A percentile compares a stretch with the other conserved stretches of the same genome.
Evolutionary conservation across 2,113 vertebrate species (phyloP).

Genomic region (Excalfactoria chinensis): DNA sequence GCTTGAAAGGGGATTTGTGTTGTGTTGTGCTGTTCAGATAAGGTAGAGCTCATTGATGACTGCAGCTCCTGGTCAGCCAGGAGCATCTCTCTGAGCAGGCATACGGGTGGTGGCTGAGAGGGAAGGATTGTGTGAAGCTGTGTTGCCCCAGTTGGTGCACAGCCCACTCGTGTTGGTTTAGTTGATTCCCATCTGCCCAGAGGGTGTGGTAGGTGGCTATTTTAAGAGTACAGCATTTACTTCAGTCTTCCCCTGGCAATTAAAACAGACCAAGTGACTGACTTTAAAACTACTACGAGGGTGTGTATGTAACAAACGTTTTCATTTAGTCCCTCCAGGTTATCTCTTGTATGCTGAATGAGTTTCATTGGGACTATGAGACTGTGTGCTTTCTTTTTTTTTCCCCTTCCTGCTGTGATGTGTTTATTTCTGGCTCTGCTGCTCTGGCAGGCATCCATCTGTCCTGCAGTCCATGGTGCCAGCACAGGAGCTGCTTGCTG

Average conservation of each 20-base stretch:
- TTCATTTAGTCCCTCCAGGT: constrained; percentile 21
- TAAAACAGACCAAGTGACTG: not conserved
- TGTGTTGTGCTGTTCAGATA: not conserved
- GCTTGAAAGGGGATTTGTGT: not conserved
- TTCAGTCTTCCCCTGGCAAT: constrained; percentile 15
- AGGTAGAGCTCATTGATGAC: not conserved
- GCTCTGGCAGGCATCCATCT: not conserved
- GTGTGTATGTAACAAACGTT: constrained; percentile 46
- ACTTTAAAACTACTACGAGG: not conserved
- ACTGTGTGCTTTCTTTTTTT: not conserved
- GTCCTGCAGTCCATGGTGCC: rapidly evolving
- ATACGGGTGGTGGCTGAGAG: rapidly evolving
- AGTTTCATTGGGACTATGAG: not conserved
- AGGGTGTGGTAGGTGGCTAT: not conserved
- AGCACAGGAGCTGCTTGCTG: not conserved
- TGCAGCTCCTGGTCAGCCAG: not conserved
- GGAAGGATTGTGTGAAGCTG: not conserved
- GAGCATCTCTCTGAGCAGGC: not conserved
- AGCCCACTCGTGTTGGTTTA: not conserved
- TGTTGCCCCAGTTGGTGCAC: not conserved
- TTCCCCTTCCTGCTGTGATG: not conserved
- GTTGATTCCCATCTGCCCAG: not conserved
- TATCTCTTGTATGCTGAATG: constrained; percentile 25
- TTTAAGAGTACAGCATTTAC: constrained; percentile 17
- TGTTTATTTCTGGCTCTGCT: not conserved